Conservation (phyloP, 2,888 invertebrate genomes). For the Eristalis tenax region DNA sequence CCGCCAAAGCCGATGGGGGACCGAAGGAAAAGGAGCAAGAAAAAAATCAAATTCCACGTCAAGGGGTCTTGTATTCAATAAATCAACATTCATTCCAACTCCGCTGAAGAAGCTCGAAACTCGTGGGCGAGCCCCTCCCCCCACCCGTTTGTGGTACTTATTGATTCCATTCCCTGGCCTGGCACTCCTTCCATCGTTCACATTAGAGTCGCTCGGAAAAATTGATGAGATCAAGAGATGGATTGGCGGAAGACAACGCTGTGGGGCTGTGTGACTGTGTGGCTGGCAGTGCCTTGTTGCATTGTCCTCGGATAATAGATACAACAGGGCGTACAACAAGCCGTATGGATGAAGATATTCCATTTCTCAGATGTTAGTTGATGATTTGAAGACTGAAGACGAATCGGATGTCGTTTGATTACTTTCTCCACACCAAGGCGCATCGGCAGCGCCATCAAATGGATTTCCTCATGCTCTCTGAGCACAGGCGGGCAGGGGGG, state of each 20-base stretch:
- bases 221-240: slow-evolving; percentile 71
- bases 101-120: neutral
- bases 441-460: slow-evolving; percentile 35
- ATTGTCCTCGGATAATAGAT: slow-evolving; percentile 61
- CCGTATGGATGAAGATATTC: slow-evolving; percentile 65
- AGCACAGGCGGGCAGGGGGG: neutral
- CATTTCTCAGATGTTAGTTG: slow-evolving; percentile 45
- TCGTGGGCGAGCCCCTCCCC: neutral
- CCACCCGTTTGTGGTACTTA: slow-evolving; percentile 24
- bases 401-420: slow-evolving; percentile 69
- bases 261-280: slow-evolving; percentile 7
- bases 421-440: slow-evolving; percentile 46
- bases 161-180: slow-evolving; percentile 33
- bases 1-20: neutral
- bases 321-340: neutral
- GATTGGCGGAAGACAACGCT: slow-evolving; percentile 55
- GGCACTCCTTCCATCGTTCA: slow-evolving; percentile 33
- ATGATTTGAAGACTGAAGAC: slow-evolving; percentile 65
- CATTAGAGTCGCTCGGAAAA: slow-evolving; percentile 63
- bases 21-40: neutral
- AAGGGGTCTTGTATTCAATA: slow-evolving; percentile 66
- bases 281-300: slow-evolving; percentile 48
- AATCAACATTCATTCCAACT: slow-evolving; percentile 64
- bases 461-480: slow-evolving; percentile 27
- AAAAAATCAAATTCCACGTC: slow-evolving; percentile 7